Evolutionary conservation across 2,113 vertebrate species (phyloP).

Genomic region (Ochotona princeps): DNA sequence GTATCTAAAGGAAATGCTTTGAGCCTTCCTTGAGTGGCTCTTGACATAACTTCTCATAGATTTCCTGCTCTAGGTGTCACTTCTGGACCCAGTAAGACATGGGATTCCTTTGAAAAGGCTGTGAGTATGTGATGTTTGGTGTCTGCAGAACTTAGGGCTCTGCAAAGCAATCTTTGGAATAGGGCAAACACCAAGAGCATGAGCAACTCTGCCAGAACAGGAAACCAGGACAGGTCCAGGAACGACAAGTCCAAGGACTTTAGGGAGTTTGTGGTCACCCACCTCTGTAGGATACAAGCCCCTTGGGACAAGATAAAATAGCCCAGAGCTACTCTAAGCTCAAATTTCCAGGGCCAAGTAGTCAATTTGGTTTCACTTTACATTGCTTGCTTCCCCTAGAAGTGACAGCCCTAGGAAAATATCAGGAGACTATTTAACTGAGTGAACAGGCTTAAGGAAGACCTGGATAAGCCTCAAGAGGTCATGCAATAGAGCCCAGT

Average conservation of each 20-base stretch:
- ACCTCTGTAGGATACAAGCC: neutral
- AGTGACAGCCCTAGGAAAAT: neutral
- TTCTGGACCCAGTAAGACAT: constrained; percentile 24
- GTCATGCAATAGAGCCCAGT: neutral
- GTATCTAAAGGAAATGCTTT: neutral
- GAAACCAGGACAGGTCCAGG: neutral
- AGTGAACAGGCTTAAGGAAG: neutral
- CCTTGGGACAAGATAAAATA: neutral
- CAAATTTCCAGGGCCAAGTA: neutral
- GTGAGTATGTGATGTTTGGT: neutral
- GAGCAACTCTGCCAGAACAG: neutral
- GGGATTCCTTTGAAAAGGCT: neutral
- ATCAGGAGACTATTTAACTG: neutral
- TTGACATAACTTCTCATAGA: neutral
- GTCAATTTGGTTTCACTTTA: neutral
- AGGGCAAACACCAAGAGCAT: neutral
- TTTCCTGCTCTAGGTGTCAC: neutral
- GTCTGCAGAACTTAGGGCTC: neutral
- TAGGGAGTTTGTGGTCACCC: neutral
- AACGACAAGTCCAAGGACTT: neutral
- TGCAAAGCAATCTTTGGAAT: neutral
- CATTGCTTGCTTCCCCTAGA: neutral
- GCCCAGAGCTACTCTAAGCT: neutral
- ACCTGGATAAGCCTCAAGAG: neutral
- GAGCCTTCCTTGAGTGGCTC: neutral